phyloP scores from a whole-genome alignment of 2,113 vertebrate genomes.

The Pterocles burchelli region DNA sequence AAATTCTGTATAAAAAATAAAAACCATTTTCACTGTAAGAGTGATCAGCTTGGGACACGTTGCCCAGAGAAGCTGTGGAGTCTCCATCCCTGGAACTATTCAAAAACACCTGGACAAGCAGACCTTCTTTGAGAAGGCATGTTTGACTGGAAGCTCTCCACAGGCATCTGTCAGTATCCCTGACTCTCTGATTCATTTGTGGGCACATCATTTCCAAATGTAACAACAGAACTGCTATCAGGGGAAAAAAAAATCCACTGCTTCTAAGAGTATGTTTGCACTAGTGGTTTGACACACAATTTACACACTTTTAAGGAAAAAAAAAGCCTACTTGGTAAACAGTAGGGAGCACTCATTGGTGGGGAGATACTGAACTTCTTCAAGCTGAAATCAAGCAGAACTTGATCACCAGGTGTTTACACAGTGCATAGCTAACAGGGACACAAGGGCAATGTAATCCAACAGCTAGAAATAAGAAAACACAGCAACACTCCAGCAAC shows the following conservation, averaged over 20 bases:
- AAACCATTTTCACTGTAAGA: background rate
- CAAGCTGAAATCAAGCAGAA: background rate
- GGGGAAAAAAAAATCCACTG: background rate
- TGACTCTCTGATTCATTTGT: background rate
- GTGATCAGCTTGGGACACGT: background rate
- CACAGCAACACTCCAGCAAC: background rate
- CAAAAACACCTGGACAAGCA: background rate
- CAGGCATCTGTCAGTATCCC: accelerated
- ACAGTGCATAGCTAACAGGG: accelerated
- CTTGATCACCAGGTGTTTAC: background rate
- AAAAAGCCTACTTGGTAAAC: background rate
- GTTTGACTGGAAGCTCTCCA: background rate
- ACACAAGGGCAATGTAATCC: background rate
- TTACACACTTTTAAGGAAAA: background rate
- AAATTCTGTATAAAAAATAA: background rate
- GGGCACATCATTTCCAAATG: background rate
- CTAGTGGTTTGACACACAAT: background rate
- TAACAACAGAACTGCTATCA: background rate
- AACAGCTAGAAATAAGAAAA: background rate
- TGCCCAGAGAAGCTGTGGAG: background rate
- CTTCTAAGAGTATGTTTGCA: background rate
- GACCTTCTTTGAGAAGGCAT: background rate
- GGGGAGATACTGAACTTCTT: background rate
- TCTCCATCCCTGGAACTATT: background rate
- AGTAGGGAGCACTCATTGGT: background rate